These are phyloP conservation scores for Musca domestica DNA, from an alignment of 1,140 invertebrate genomes.

Conservation along the genomic window DNA sequence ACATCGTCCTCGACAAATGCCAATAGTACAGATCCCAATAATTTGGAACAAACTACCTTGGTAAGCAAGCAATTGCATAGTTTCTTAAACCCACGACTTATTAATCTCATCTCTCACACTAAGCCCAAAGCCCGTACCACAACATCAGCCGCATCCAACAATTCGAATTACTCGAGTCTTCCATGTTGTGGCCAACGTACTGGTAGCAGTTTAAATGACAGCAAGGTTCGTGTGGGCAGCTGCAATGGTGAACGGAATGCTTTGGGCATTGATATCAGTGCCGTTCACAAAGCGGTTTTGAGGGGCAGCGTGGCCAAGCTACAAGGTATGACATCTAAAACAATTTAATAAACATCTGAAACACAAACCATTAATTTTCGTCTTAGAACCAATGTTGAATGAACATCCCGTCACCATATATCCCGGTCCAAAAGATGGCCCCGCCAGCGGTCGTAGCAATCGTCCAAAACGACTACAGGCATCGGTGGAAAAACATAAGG, in stretches of 20 bases:
- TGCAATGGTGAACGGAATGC: slow-evolving; percentile 47
- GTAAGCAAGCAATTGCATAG: slow-evolving; percentile 31
- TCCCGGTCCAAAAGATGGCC: slow-evolving; percentile 58
- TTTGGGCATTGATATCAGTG: slow-evolving; percentile 51
- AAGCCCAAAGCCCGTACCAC: slow-evolving; percentile 49
- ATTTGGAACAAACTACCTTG: slow-evolving; percentile 44
- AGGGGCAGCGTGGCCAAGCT: slow-evolving; percentile 47
- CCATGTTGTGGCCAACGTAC: slow-evolving; percentile 45
- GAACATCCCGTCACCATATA: slow-evolving; percentile 65
- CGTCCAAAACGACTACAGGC: slow-evolving; percentile 65
- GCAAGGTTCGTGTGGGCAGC: slow-evolving; percentile 32
- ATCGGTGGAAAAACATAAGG: slow-evolving; percentile 71
- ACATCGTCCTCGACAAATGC: slow-evolving; percentile 15
- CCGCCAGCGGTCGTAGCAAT: slow-evolving; percentile 35
- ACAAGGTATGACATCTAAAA: slow-evolving; percentile 31
- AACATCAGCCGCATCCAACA: slow-evolving; percentile 18
- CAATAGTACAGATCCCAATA: slow-evolving; percentile 24
- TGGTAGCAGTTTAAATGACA: neutral
- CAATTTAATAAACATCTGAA: neutral
- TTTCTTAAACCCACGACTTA: neutral
- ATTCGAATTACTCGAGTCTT: slow-evolving; percentile 51
- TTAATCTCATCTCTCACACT: neutral
- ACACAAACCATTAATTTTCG: neutral
- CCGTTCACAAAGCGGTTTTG: slow-evolving; percentile 52
- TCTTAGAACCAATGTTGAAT: slow-evolving; percentile 53